Base-by-base conservation (phyloP, 1,140 invertebrate genomes). In the Spodoptera litura region DNA sequence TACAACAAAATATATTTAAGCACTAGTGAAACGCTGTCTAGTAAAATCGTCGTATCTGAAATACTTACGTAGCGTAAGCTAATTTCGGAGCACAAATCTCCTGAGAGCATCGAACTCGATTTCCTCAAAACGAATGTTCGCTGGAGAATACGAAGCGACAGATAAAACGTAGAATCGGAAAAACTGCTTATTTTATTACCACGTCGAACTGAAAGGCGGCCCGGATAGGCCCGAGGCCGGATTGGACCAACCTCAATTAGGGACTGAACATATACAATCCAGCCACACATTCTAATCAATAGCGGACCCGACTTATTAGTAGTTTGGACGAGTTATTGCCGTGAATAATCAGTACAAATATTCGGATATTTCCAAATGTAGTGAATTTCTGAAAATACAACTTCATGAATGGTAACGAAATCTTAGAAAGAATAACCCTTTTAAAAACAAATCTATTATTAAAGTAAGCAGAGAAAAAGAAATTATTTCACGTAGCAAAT, bases 141-240 rank as follows among this genome's bases (percentile, higher is more conserved):
- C 84, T 88, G 70, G 84, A 82, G 89, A 93, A 93, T 91, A 92
- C 90, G 92, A 90, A 92, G 88, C 85, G 89, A 90, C 90, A 89
- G 88, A 91, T 91, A 91, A 91, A 91, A 89, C 87, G 88, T 87
- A 78, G 87, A 91, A 92, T 92, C 89, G 91, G 88, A 92, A 92
- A 75, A 92, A 93, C 91, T 93, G 92, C 91, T 93, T 92, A 93
- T 93, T 93, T 93, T 93, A 93, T 91, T 91, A 87, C 88, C 78
- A 80, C 73, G 80, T 82, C 73, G 84, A 88, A 85, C 88, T 87
- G 88, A 87, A 84, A 91, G 84, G 85, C 85, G 85, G 88, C 88
- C 87, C 81, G 87, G 83, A 87, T 85, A 81, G 90, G 86, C 89
- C 85, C 85, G 85, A 80, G 80, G 84, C 81, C 78, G 80, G 87